A percentile compares a stretch with the other conserved stretches of the same genome.
Conservation (phyloP, 2,888 invertebrate species). For the Cosmopolites sordidus region DNA sequence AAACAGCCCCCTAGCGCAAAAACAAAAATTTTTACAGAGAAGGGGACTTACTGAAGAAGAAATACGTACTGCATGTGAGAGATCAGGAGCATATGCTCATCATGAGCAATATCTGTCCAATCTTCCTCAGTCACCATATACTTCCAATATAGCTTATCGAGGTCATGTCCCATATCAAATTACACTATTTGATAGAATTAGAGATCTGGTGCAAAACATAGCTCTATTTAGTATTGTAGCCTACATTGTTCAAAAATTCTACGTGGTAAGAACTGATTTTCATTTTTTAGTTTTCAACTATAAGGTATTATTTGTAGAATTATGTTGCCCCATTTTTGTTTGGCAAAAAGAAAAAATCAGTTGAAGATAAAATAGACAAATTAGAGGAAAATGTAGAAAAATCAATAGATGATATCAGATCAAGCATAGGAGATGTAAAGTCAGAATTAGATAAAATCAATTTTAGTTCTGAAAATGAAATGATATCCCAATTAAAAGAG, state of each 20-base stretch:
- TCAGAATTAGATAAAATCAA: slow-evolving; percentile 58
- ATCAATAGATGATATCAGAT: slow-evolving; percentile 58
- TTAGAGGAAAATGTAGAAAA: slow-evolving; percentile 63
- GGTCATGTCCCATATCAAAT: slow-evolving; percentile 40
- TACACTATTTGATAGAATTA: slow-evolving; percentile 52
- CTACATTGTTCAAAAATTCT: slow-evolving; percentile 76
- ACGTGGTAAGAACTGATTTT: slow-evolving; percentile 59
- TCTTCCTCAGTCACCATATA: slow-evolving; percentile 36
- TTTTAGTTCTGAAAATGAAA: slow-evolving; percentile 47
- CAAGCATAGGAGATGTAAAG: slow-evolving; percentile 62
- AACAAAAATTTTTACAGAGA: slow-evolving; percentile 70
- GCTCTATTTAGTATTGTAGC: slow-evolving; percentile 73
- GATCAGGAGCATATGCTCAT: slow-evolving; percentile 51
- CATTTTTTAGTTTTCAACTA: background rate
- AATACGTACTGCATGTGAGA: slow-evolving; percentile 69
- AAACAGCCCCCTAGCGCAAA: slow-evolving; percentile 69
- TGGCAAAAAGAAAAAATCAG: slow-evolving; percentile 60
- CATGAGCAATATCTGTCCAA: slow-evolving; percentile 34
- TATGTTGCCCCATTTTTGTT: slow-evolving; percentile 65
- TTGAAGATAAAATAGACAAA: slow-evolving; percentile 64
- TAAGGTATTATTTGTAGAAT: slow-evolving; percentile 49
- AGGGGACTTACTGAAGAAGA: slow-evolving; percentile 75
- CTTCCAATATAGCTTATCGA: slow-evolving; percentile 20
- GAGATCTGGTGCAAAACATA: slow-evolving; percentile 67
- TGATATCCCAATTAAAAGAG: slow-evolving; percentile 60